A percentile compares a stretch with the other conserved stretches of the same genome.
Conservation (phyloP, 2,113 vertebrate species). For the Hippocampus mohnikei region DNA sequence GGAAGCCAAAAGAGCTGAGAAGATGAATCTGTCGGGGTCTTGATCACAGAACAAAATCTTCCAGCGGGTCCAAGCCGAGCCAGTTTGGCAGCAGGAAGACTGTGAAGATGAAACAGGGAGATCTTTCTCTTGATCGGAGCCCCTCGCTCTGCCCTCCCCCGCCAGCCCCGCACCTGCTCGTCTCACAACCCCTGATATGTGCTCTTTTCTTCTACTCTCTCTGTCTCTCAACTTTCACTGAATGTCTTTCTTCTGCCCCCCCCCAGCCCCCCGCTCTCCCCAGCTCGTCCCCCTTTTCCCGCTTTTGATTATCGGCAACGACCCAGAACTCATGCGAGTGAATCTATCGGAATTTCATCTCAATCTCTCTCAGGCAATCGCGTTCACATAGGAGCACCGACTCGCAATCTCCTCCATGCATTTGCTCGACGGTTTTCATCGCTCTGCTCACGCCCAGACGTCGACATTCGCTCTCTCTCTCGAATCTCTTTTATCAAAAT, state of each 20-base stretch:
- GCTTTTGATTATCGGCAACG: slow-evolving; percentile 60
- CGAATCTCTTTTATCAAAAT: neutral
- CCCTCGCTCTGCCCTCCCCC: slow-evolving; percentile 42
- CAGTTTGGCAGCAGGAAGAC: slow-evolving; percentile 55
- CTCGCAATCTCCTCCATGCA: slow-evolving; percentile 12
- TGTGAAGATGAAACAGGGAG: slow-evolving; percentile 71
- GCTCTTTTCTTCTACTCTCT: slow-evolving; percentile 32
- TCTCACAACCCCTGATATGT: slow-evolving; percentile 57
- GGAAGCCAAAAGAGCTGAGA: slow-evolving; percentile 36
- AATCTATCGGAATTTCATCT: slow-evolving; percentile 57
- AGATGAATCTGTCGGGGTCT: slow-evolving; percentile 64
- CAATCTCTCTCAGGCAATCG: slow-evolving; percentile 25
- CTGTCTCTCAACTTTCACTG: slow-evolving; percentile 49
- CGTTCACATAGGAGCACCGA: slow-evolving; percentile 27
- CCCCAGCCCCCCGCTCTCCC: neutral
- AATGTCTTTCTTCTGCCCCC: slow-evolving; percentile 50
- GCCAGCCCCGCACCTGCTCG: slow-evolving; percentile 67
- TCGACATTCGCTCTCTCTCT: neutral
- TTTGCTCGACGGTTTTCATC: neutral
- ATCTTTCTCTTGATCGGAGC: slow-evolving; percentile 72
- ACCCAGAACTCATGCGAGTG: slow-evolving; percentile 41
- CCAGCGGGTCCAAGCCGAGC: slow-evolving; percentile 55
- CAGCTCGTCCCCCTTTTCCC: slow-evolving; percentile 5
- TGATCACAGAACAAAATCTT: slow-evolving; percentile 65
- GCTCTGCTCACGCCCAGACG: slow-evolving; percentile 3